Conservation (phyloP, 2,797 vertebrate species). For the Eidolon dupreanum region DNA sequence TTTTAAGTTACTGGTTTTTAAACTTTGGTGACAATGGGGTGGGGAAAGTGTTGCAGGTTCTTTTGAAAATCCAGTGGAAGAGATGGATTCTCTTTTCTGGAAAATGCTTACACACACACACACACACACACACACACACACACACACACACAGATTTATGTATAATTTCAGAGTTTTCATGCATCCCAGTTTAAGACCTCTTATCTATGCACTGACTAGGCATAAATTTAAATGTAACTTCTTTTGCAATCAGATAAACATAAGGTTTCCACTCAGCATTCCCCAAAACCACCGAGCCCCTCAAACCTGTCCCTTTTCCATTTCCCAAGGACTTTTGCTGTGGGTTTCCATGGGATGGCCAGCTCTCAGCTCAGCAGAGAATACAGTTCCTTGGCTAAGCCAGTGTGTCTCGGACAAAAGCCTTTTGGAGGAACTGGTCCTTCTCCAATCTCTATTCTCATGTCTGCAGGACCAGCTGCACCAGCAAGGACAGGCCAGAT, state of each 20-base stretch:
- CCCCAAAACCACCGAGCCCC: not conserved
- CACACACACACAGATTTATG: not conserved
- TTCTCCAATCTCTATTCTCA: not conserved
- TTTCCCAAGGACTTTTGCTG: not conserved
- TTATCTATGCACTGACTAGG: not conserved
- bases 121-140: not conserved
- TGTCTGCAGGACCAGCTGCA: not conserved
- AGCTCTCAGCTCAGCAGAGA: not conserved
- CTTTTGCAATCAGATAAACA: not conserved
- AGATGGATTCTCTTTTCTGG: not conserved
- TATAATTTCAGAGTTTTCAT: not conserved
- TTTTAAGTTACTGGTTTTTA: not conserved
- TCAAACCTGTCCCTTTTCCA: not conserved
- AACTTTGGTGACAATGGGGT: not conserved
- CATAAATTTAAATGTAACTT: not conserved
- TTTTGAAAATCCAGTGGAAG: slow-evolving; percentile 26
- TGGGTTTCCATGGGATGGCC: not conserved
- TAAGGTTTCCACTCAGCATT: not conserved
- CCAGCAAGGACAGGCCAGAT: not conserved
- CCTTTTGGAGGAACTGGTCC: not conserved
- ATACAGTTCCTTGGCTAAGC: not conserved
- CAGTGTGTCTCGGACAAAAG: not conserved
- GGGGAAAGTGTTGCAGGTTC: not conserved
- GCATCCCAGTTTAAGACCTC: not conserved
- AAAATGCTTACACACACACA: not conserved